Evolutionary conservation across 2,797 vertebrate genomes (phyloP), one percentile per base, ranked within the genome.

Genomic region (Acrossocheilus wenchowensis): DNA sequence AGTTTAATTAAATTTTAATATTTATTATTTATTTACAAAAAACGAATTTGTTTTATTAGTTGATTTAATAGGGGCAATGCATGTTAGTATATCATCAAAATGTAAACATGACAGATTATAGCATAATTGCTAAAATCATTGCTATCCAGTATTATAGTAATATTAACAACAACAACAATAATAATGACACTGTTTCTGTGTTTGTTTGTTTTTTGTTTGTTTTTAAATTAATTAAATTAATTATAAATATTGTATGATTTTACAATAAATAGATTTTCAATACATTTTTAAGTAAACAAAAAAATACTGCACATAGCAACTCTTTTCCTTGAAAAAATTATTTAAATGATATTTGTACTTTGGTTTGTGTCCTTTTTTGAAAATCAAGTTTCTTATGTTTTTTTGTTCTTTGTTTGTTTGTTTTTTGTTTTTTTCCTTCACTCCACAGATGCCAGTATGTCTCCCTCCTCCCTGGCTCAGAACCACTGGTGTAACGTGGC

Each of bases 401-500:
- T 12, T 68, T 78, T 57, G 78, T 4, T 84, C 8, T 30, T 30
- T 30, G 30, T 2, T 72, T 26, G 26, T 68, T 78, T 57, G 78
- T 4, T 84, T 41, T 30, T 30, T 30, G 30, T 78, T 57, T 80
- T 4, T 41, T 36, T 36, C 2, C 34, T 84, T 41, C 43, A 84
- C 54, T 64, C 88, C 82, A 0, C 95, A 99, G 98, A 98, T 87
- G 96, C 96, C 96, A 98, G 97, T 94, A 96, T 96, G 92, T 99
- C 97, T 81, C 94, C 97, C 1, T 97, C 97, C 84, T 96, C 97
- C 82, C 92, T 95, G 72, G 96, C 96, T 92, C 96, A 95, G 90
- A 97, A 96, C 91, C 97, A 97, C 92, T 99, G 98, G 98, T 99
- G 98, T 95, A 99, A 97, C 30, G 98, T 99, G 72, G 98, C 98